A percentile compares a stretch with the other conserved stretches of the same genome.
phyloP scores from a whole-genome alignment of 2,888 invertebrate species.

The Scaptomyza polygonia region DNA sequence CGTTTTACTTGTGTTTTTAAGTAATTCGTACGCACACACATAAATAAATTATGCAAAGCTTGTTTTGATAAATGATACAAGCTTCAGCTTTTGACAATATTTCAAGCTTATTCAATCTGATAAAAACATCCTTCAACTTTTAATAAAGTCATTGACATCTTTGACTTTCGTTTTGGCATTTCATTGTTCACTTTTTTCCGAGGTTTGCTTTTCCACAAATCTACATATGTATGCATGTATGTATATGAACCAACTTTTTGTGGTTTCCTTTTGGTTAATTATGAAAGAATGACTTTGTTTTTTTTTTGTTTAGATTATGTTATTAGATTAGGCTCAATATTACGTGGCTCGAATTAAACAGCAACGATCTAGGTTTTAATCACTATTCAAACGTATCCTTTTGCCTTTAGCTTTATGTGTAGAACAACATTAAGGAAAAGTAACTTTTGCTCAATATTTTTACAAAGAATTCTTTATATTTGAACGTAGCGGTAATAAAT shows the following conservation, averaged over 20 bases:
- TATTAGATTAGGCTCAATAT: not conserved
- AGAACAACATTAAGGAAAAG: no score
- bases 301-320: no score
- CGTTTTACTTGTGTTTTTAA: no score
- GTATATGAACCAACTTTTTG: no score
- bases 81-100: not conserved
- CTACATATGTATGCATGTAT: conserved; percentile 1
- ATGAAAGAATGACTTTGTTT: no score
- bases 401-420: no score
- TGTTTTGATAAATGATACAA: conserved; percentile 29
- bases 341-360: not conserved
- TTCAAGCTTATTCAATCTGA: not conserved
- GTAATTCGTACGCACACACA: no score
- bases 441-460: not conserved
- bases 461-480: not conserved
- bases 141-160: conserved; percentile 1
- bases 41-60: conserved; percentile 23
- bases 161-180: not conserved
- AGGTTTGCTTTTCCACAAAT: conserved; percentile 1
- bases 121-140: not conserved
- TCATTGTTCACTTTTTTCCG: not conserved
- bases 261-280: no score
- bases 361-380: not conserved
- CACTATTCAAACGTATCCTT: not conserved
- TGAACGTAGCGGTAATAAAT: not conserved